A percentile compares a stretch with the other conserved stretches of the same genome.
Evolutionary conservation across 2,888 invertebrate genomes (phyloP).

Genomic region (Hipparchia semele): DNA sequence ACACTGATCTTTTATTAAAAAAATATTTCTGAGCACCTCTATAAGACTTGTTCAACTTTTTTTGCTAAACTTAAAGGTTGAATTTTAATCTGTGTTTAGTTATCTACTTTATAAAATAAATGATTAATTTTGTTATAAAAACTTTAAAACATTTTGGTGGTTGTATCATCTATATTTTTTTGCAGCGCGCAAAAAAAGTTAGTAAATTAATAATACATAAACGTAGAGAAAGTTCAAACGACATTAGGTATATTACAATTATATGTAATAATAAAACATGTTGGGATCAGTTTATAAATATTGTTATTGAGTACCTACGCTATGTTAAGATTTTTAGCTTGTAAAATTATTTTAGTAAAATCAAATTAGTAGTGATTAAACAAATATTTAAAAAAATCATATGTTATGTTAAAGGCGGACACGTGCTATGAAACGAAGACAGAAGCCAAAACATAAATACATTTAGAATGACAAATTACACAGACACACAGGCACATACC

Average conservation of each 20-base stretch:
- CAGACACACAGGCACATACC: too few species aligned
- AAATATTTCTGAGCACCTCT: too few species aligned
- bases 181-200: not conserved
- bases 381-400: not conserved
- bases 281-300: slow-evolving; percentile 70
- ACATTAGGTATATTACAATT: not conserved
- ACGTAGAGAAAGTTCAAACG: too few species aligned
- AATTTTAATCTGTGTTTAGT: too few species aligned
- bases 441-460: not conserved
- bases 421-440: not conserved
- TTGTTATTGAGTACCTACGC: slow-evolving; percentile 22
- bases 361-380: not conserved
- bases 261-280: slow-evolving; percentile 4
- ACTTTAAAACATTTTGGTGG: too few species aligned
- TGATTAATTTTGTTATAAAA: too few species aligned
- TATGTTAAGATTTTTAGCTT: slow-evolving; percentile 28
- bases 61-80: too few species aligned
- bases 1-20: too few species aligned
- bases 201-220: too few species aligned
- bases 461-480: not conserved
- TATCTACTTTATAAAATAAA: too few species aligned
- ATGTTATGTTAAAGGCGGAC: not conserved
- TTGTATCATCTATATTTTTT: too few species aligned
- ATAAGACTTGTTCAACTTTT: too few species aligned
- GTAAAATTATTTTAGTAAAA: not conserved